phyloP scores from a whole-genome alignment of 2,797 vertebrate genomes.

The Agapornis canus region DNA sequence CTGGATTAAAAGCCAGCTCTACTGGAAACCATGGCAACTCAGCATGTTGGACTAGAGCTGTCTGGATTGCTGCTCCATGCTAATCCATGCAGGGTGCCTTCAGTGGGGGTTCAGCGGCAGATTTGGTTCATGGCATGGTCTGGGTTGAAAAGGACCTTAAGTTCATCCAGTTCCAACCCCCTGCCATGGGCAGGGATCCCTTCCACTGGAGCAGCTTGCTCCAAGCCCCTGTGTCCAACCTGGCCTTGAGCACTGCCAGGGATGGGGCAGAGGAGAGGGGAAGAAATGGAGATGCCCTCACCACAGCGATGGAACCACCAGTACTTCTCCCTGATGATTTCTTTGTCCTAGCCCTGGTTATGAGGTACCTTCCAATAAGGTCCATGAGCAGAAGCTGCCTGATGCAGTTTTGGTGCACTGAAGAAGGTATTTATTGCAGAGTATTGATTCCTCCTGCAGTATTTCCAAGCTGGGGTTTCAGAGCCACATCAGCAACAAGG shows the following conservation, averaged over 20 bases:
- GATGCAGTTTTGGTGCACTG: not conserved
- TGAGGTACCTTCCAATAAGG: not conserved
- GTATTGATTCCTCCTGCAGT: rapidly evolving
- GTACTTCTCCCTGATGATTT: not conserved
- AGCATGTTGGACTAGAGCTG: not conserved
- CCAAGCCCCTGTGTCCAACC: not conserved
- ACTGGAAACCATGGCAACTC: slow-evolving; percentile 41
- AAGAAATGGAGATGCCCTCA: not conserved
- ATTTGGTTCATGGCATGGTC: not conserved
- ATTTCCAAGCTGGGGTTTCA: not conserved
- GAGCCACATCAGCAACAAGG: not conserved
- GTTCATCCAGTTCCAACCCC: not conserved
- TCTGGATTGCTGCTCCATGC: not conserved
- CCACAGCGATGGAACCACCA: not conserved
- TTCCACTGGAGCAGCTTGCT: not conserved
- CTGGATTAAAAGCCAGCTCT: not conserved
- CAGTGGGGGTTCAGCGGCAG: rapidly evolving
- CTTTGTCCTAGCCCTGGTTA: not conserved
- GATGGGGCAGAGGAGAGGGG: not conserved
- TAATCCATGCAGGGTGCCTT: not conserved
- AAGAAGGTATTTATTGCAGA: not conserved
- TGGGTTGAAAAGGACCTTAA: not conserved
- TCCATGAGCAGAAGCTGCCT: not conserved
- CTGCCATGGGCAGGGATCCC: not conserved
- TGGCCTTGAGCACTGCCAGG: not conserved